A percentile compares a stretch with the other conserved stretches of the same genome.
Evolutionary conservation across 2,888 invertebrate species (phyloP).

Genomic region (Aphelenchoides bicaudatus): DNA sequence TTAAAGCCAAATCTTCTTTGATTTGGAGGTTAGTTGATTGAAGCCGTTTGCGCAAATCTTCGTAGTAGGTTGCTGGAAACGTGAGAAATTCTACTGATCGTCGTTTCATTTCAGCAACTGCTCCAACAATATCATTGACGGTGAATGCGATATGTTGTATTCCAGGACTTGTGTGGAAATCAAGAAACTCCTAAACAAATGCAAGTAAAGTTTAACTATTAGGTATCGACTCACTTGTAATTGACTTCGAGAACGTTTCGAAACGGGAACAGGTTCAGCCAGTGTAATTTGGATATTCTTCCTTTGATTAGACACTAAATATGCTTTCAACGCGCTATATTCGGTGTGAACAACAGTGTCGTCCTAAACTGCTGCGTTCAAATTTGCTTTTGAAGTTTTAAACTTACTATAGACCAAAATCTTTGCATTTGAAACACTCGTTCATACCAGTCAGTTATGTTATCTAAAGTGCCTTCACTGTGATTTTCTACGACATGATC

Average conservation of each 20-base stretch:
- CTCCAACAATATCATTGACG: conserved; percentile 79
- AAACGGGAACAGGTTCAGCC: conserved; percentile 42
- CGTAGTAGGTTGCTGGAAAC: conserved; percentile 86
- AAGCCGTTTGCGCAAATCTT: conserved; percentile 74
- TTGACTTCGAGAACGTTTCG: conserved; percentile 32
- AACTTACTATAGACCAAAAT: conserved; percentile 65
- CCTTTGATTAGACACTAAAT: conserved; percentile 42
- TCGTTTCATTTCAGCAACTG: conserved; percentile 72
- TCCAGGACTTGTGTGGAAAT: conserved; percentile 87
- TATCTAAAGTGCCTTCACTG: conserved; percentile 82
- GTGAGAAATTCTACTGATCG: conserved; percentile 83
- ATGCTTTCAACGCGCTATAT: conserved; percentile 45
- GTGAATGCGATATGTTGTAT: conserved; percentile 95
- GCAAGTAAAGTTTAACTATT: not conserved
- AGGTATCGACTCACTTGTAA: conserved; percentile 32
- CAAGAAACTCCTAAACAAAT: conserved; percentile 77
- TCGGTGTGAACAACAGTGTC: conserved; percentile 43
- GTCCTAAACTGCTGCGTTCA: conserved; percentile 22
- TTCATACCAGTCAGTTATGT: conserved; percentile 69
- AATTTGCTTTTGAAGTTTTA: not conserved
- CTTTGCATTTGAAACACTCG: conserved; percentile 63
- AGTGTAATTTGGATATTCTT: conserved; percentile 47
- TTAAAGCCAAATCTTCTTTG: conserved; percentile 77
- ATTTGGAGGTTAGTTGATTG: conserved; percentile 75
- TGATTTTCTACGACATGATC: conserved; percentile 97